Evolutionary conservation across 2,888 invertebrate species (phyloP).

Genomic region (Proisotoma minuta): DNA sequence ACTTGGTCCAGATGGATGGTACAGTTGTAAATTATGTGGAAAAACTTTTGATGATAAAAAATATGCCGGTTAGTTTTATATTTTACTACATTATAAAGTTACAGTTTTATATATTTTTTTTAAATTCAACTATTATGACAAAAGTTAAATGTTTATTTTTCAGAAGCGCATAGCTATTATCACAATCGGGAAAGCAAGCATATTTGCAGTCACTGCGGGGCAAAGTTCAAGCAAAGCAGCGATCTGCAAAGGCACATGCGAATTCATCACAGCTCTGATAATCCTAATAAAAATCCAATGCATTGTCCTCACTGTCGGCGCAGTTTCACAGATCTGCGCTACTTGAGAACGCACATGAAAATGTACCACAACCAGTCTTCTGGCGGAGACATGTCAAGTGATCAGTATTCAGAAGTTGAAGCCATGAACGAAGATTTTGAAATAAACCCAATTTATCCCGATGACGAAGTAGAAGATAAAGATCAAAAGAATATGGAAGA

Average conservation of each 20-base stretch:
- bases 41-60: neutral
- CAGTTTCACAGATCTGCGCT: slow-evolving; percentile 27
- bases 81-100: neutral
- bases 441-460: neutral
- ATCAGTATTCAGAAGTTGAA: neutral
- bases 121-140: neutral
- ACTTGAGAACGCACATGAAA: slow-evolving; percentile 27
- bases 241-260: slow-evolving; percentile 25
- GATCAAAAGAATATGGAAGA: slow-evolving; percentile 7
- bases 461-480: slow-evolving; percentile 2
- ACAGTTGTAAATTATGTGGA: neutral
- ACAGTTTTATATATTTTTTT: neutral
- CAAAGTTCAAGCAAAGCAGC: slow-evolving; percentile 27
- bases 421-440: neutral
- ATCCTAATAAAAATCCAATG: slow-evolving; percentile 15
- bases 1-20: neutral
- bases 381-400: neutral
- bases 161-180: slow-evolving; percentile 28
- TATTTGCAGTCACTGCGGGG: neutral
- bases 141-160: neutral
- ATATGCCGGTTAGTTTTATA: neutral
- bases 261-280: slow-evolving; percentile 27
- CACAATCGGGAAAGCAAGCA: slow-evolving; percentile 24
- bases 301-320: slow-evolving; percentile 25
- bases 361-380: neutral